Base-by-base conservation (phyloP, 1,140 invertebrate species). In the Drosophila nigromelanica region DNA sequence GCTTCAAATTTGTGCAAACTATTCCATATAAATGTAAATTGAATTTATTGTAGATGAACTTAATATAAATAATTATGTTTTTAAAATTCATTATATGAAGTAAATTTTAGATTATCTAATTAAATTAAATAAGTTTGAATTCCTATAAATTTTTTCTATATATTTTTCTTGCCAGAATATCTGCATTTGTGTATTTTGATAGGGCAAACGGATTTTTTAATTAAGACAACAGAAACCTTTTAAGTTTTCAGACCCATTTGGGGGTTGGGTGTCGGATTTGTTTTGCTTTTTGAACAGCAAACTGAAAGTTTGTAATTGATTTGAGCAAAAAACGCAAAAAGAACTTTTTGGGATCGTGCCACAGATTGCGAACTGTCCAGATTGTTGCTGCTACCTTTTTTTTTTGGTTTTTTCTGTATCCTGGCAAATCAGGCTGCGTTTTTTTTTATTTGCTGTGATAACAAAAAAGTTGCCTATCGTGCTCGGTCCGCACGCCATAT, bases 231-330 rank as follows among this genome's bases (percentile, higher is more conserved):
- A 76, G 82, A 87, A 87, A 76, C 83, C 83, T 80, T 89, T 89
- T 72, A 82, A 80, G 69, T 89, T 64, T 30, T 18, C 7, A 7
- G 62, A 55, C 39, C 15, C 33, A 43, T 33, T 37, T 73, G n/a
- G 8, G 45, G 42, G 18, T 69, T 62, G 62, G 27, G 30, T 30
- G 24, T 30, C 24, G 37, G 27, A 15, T 21, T 74, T 74, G 58
- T 55, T 71, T 66, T 47, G 70, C 43, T 50, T 69, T 70, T 58
- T 15, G n/a, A 61, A 37, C 58, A 61, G 72, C 59, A 67, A 79
- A 64, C 81, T 71, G 66, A 77, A 86, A 86, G 77, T 86, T 87
- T 87, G 79, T 89, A 89, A 87, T 89, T 89, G 82, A 89, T 87
- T 87, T 73, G 64, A 72, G 43, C 69, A 89, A 89, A 83, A 79